Percentiles rank a stretch among this genome's conserved stretches.
Conservation (phyloP, 2,113 vertebrate genomes). For the Otus sunia region DNA sequence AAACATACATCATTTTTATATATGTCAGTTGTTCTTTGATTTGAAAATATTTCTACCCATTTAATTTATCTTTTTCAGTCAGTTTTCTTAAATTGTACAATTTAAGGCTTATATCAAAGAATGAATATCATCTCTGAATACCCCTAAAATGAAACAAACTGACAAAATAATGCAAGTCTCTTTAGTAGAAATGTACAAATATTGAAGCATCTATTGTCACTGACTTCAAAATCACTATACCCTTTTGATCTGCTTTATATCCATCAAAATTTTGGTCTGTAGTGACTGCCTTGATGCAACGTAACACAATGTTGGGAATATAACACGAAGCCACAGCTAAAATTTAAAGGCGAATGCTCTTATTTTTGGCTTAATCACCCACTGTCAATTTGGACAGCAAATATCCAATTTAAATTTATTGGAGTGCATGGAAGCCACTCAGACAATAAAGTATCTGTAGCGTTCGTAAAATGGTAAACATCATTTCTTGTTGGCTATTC, state of each 20-base stretch:
- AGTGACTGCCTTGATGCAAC: slow-evolving; percentile 62
- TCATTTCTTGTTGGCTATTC: slow-evolving; percentile 63
- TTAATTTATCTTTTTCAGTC: slow-evolving; percentile 81
- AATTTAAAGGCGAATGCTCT: slow-evolving; percentile 75
- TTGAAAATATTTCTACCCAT: slow-evolving; percentile 83
- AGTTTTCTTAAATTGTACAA: slow-evolving; percentile 79
- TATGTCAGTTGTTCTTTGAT: slow-evolving; percentile 83
- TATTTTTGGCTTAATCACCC: slow-evolving; percentile 69
- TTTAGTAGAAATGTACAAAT: slow-evolving; percentile 73
- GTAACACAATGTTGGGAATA: slow-evolving; percentile 57
- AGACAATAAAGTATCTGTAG: slow-evolving; percentile 67
- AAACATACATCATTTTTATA: slow-evolving; percentile 86
- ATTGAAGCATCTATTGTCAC: slow-evolving; percentile 69
- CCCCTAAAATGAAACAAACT: slow-evolving; percentile 75
- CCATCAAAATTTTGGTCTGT: slow-evolving; percentile 74
- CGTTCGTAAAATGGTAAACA: slow-evolving; percentile 65
- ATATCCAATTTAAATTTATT: slow-evolving; percentile 75
- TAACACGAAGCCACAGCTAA: slow-evolving; percentile 50
- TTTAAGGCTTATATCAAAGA: slow-evolving; percentile 76
- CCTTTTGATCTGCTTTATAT: slow-evolving; percentile 75
- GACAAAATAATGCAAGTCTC: slow-evolving; percentile 75
- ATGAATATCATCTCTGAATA: slow-evolving; percentile 70
- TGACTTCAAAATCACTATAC: slow-evolving; percentile 72
- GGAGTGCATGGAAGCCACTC: slow-evolving; percentile 64
- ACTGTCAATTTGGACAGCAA: slow-evolving; percentile 72